Base-by-base conservation (phyloP, 2,888 invertebrate genomes). In the Baccha elongata region DNA sequence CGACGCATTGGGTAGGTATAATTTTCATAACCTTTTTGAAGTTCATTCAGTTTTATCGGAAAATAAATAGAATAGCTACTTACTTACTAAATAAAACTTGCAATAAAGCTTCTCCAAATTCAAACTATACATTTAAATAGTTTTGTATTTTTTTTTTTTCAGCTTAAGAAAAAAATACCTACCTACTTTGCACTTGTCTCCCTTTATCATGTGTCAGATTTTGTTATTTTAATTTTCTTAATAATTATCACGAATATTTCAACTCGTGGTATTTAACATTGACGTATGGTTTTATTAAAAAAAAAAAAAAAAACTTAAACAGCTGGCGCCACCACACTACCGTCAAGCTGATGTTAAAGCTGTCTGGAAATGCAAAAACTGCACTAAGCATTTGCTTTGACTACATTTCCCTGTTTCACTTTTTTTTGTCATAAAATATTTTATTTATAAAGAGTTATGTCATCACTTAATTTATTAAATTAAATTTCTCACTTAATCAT, bases 381-480 rank as follows among this genome's bases (percentile, higher is more conserved):
- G 60, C 60, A 44, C 19, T 44, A 26, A 15, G 13, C 37, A 40
- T 13, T 50, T 44, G 60, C 42, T 44, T 8, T 19, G 29, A 44
- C 42, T 29, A 2, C 1, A 29, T 29, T 29, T 42, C 60, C n/a
- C 17, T 60, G 4, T 11, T 44, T 17, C 15, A 3, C 11, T 19
- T 15, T 11, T 58, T 2, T 44, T 10, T 37, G 19, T 4, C 35
- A 8, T 53, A 21, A 53, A 21, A 35, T 7, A 35, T 32, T n/a
- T 53, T 32, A 53, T 15, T 17, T 15, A 26, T 13, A 17, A 42
- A 13, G 4, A 29, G 60, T 44, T 60, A 44, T 60, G 44, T 60
- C 60, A 60, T 44, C 60, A 60, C 19, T 26, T 58, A 26, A 60
- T 60, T 60, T 60, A 60, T 60, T 44, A 19, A 60, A 44, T 44